These are phyloP conservation scores for Macroglossus sobrinus DNA, from an alignment of 2,113 vertebrate species.

Conservation along the genomic window DNA sequence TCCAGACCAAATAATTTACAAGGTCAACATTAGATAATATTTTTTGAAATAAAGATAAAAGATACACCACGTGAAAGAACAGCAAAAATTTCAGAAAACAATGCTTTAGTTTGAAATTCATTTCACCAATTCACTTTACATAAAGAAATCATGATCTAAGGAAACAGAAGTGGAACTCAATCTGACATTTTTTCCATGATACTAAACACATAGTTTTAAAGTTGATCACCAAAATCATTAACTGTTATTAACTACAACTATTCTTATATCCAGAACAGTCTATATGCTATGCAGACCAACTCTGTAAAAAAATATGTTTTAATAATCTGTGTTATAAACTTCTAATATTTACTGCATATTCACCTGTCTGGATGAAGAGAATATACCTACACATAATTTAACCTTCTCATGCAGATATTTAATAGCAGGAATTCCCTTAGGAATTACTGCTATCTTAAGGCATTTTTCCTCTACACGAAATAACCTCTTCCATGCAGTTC, in stretches of 20 bases:
- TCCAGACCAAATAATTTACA: background rate
- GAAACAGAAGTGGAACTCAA: background rate
- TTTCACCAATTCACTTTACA: background rate
- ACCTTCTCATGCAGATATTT: background rate
- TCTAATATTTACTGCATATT: background rate
- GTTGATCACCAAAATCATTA: background rate
- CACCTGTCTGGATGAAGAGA: background rate
- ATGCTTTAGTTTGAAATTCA: slow-evolving; percentile 26
- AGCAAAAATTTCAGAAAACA: slow-evolving; percentile 15
- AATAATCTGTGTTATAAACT: background rate
- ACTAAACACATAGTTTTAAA: slow-evolving; percentile 15
- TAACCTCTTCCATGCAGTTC: background rate
- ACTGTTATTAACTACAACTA: slow-evolving; percentile 1
- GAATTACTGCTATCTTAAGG: background rate
- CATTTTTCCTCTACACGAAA: background rate
- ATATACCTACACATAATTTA: background rate
- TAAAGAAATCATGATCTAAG: slow-evolving; percentile 1
- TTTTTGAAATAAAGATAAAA: slow-evolving; percentile 31
- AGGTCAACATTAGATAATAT: background rate
- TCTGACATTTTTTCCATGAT: background rate
- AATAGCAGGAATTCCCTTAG: background rate
- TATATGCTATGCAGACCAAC: background rate
- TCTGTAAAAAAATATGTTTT: background rate
- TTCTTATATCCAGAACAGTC: background rate
- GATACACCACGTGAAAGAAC: background rate